Conservation (phyloP, 1,140 invertebrate species). For the Drosophila ironensis region DNA sequence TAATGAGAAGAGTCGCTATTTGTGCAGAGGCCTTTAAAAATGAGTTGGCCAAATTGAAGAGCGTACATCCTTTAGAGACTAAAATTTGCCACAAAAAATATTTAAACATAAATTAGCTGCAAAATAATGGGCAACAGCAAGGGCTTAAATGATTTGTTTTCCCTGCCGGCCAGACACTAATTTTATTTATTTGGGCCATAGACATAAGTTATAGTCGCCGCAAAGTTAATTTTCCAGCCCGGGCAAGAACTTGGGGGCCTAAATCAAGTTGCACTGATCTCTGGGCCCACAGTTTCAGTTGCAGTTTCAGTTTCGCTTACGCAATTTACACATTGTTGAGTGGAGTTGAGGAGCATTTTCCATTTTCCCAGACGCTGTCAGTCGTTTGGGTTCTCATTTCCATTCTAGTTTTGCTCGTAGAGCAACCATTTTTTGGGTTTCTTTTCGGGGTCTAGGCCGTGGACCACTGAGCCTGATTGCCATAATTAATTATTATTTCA, state of each 20-base stretch:
- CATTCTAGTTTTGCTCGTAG: background rate
- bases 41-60: too few relatives aligned
- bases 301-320: slow-evolving; percentile 12
- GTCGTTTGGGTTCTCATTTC: slow-evolving; percentile 37
- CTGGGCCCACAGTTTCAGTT: background rate
- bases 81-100: too few relatives aligned
- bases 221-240: slow-evolving; percentile 27
- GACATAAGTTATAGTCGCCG: slow-evolving; percentile 25
- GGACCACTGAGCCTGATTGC: slow-evolving; percentile 50
- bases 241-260: background rate
- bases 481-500: slow-evolving; percentile 80
- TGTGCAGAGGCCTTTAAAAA: slow-evolving; percentile 6
- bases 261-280: slow-evolving; percentile 29
- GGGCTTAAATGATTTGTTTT: too few relatives aligned
- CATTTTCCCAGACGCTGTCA: slow-evolving; percentile 61
- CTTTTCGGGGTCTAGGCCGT: slow-evolving; percentile 74
- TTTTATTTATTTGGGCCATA: slow-evolving; percentile 33
- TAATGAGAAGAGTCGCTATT: slow-evolving; percentile 29
- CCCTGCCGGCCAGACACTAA: slow-evolving; percentile 13
- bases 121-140: too few relatives aligned
- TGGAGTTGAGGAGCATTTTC: too few relatives aligned
- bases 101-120: too few relatives aligned
- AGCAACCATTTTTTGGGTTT: too few relatives aligned
- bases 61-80: background rate
- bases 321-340: slow-evolving; percentile 49